Base-by-base conservation (phyloP, 2,888 invertebrate species). In the Drosophila kuntzei region DNA sequence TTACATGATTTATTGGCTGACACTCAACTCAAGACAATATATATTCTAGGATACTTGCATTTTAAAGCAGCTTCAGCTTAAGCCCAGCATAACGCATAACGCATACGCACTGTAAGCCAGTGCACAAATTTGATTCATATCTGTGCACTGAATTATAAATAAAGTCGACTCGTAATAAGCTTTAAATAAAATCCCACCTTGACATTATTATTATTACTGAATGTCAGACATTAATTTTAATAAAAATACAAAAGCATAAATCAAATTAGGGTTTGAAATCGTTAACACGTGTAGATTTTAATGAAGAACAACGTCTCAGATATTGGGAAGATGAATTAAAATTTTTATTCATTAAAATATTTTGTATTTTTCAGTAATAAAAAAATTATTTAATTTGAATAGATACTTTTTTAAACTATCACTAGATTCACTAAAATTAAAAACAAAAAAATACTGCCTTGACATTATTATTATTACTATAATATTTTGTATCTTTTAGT, bases 91-190 rank as follows among this genome's bases (percentile, higher is more conserved):
- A 44, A 49, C 60, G 22, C 54, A 70, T 63, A 44, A 49, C 60
- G 62, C 53, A 63, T 79, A 71, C 71, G 79, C 62, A 59, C 29
- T 54, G 60, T 62, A 54, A 46, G 47, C 44, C 61, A 62, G 12
- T 14, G 47, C 41, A 55, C 36, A 68, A 65, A 46, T 44, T 51
- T 65, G 58, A 73, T 69, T 73, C 55, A 66, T 70, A 59, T 64
- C 61, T 82, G 73, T 63, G 69, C 54, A 67, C 73, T 80, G 81
- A 87, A 80, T 83, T 76, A 76, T 81, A 76, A 84, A 85, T 79
- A 74, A 87, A 71, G 51, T 59, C 57, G 7, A 18, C 12, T 18
- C 22, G 22, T 63, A 78, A 79, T 67, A 73, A 70, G 81, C 61
- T 69, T 57, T 39, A 61, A 65, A 68, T 68, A 46, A 66, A 51